phyloP scores from a whole-genome alignment of 1,140 invertebrate genomes.

The Lordiphosa stackelbergi region DNA sequence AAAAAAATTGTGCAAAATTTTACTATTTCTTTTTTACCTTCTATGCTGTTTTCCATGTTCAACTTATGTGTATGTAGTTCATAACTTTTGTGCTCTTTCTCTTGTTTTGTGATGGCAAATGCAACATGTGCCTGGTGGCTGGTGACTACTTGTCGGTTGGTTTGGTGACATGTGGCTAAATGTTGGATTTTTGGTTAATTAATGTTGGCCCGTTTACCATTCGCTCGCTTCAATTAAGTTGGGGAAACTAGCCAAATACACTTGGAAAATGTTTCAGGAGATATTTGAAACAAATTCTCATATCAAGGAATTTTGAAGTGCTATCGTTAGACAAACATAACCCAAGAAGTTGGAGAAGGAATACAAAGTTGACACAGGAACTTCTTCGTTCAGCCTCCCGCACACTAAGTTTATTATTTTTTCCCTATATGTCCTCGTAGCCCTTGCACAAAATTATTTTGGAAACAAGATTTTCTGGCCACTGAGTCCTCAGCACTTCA shows the following conservation, averaged over 20 bases:
- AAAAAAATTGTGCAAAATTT: conserved; percentile 60
- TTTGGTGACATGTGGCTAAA: conserved; percentile 37
- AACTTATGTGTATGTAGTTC: conserved; percentile 48
- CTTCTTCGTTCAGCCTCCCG: too few relatives aligned
- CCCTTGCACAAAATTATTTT: too few relatives aligned
- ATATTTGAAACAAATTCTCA: too few relatives aligned
- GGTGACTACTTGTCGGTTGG: conserved; percentile 15
- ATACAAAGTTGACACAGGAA: too few relatives aligned
- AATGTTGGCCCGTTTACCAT: conserved; percentile 14
- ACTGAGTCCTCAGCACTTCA: not conserved
- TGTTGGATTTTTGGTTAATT: conserved; percentile 39
- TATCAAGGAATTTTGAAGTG: not conserved
- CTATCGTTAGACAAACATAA: too few relatives aligned
- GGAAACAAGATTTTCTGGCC: too few relatives aligned
- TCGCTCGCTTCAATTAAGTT: not conserved
- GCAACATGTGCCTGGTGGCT: conserved; percentile 1
- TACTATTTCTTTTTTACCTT: conserved; percentile 25
- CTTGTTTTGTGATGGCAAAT: not conserved
- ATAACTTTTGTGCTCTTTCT: conserved; percentile 42
- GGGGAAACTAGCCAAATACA: not conserved
- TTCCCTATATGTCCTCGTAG: too few relatives aligned
- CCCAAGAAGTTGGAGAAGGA: too few relatives aligned
- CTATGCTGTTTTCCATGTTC: conserved; percentile 27
- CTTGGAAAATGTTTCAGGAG: not conserved
- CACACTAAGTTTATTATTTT: too few relatives aligned